Evolutionary conservation across 2,888 invertebrate genomes (phyloP).

Genomic region (Argynnis bischoffii): DNA sequence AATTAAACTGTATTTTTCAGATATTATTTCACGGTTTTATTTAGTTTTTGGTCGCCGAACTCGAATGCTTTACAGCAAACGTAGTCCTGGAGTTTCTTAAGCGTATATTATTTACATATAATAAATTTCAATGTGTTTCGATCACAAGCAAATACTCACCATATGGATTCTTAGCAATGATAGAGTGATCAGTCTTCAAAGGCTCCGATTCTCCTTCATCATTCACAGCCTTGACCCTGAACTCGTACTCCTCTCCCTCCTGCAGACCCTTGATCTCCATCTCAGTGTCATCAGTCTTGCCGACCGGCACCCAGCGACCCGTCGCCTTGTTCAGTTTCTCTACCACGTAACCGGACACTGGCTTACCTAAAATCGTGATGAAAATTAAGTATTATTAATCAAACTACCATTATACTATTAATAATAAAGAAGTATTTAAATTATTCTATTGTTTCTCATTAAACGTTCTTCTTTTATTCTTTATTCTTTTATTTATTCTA

Average conservation of each 20-base stretch:
- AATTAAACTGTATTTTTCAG: too few species aligned
- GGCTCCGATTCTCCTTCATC: constrained; percentile 98
- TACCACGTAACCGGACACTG: constrained; percentile 94
- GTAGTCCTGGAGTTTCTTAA: too few species aligned
- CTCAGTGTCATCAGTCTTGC: constrained; percentile 92
- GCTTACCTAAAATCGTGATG: constrained; percentile 80
- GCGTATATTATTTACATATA: not conserved
- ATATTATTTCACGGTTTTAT: too few species aligned
- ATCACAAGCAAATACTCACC: constrained; percentile 74
- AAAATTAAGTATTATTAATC: too few species aligned
- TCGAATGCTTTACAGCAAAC: too few species aligned
- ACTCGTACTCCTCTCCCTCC: constrained; percentile 95
- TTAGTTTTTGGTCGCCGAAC: too few species aligned
- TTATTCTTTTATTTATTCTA: too few species aligned
- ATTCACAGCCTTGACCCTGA: constrained; percentile 95
- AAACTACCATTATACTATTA: too few species aligned
- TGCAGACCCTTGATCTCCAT: constrained; percentile 92
- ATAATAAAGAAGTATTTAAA: too few species aligned
- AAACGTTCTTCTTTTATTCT: too few species aligned
- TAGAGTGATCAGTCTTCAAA: constrained; percentile 93
- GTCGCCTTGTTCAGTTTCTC: constrained; percentile 96
- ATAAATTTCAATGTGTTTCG: not conserved
- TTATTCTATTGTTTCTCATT: too few species aligned
- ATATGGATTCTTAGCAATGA: constrained; percentile 97
- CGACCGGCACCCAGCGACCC: constrained; percentile 96